Evolutionary conservation across 2,113 vertebrate species (phyloP).

Genomic region (Pyrgilauda ruficollis): DNA sequence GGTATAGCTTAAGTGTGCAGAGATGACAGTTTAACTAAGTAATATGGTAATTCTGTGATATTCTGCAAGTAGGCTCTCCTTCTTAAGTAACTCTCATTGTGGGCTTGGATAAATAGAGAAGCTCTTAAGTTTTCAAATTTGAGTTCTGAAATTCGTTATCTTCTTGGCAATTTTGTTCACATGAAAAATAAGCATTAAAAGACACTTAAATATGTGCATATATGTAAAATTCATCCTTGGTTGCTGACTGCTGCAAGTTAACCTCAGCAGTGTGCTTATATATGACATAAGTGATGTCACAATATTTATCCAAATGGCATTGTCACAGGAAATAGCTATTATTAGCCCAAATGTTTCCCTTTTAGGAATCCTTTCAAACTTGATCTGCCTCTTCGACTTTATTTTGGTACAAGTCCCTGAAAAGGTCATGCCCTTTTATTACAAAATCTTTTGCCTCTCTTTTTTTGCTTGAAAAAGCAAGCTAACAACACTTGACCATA

Average conservation of each 20-base stretch:
- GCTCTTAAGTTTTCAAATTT: background rate
- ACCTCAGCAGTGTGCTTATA: background rate
- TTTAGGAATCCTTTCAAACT: background rate
- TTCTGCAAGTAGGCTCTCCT: background rate
- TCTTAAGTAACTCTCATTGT: background rate
- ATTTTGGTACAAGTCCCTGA: background rate
- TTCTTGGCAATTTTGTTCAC: background rate
- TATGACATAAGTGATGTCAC: background rate
- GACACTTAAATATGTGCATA: background rate
- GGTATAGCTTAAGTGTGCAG: background rate
- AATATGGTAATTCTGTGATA: background rate
- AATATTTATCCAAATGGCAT: background rate
- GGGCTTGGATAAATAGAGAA: background rate
- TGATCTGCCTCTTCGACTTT: background rate
- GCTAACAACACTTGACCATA: background rate
- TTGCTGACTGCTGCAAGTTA: background rate
- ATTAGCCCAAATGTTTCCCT: background rate
- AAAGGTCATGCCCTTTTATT: background rate
- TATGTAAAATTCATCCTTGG: background rate
- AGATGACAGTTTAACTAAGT: background rate
- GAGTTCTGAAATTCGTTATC: background rate
- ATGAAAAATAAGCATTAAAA: background rate
- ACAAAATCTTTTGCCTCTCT: background rate
- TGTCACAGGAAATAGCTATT: conserved; percentile 12
- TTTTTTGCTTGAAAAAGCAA: background rate